These are phyloP conservation scores for Crotophaga sulcirostris DNA, from an alignment of 2,113 vertebrate genomes.

Conservation along the genomic window DNA sequence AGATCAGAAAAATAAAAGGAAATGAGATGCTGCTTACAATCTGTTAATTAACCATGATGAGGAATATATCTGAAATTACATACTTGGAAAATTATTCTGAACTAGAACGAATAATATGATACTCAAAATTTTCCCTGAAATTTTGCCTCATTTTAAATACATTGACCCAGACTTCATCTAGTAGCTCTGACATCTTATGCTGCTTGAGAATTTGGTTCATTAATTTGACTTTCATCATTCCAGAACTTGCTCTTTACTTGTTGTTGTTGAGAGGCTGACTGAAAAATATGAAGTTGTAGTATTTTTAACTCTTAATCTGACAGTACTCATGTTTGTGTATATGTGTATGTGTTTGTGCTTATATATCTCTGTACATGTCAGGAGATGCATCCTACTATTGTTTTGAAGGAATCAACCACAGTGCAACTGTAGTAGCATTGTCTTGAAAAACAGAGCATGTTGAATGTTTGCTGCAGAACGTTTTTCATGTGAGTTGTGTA, in stretches of 20 bases:
- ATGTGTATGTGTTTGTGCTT: not conserved
- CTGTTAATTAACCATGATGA: not conserved
- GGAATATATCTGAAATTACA: not conserved
- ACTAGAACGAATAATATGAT: not conserved
- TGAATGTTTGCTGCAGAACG: not conserved
- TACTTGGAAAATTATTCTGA: not conserved
- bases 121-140: not conserved
- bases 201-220: not conserved
- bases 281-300: not conserved
- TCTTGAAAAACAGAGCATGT: not conserved
- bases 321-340: not conserved
- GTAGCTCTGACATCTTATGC: not conserved
- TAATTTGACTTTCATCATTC: not conserved
- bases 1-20: not conserved
- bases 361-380: not conserved
- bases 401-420: not conserved
- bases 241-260: not conserved
- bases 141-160: not conserved
- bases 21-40: not conserved
- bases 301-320: not conserved
- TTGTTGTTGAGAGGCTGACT: not conserved
- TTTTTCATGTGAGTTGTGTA: not conserved
- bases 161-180: not conserved
- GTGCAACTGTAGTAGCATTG: not conserved
- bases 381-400: not conserved